phyloP scores from a whole-genome alignment of 2,888 invertebrate species.

The Heliconius erato region DNA sequence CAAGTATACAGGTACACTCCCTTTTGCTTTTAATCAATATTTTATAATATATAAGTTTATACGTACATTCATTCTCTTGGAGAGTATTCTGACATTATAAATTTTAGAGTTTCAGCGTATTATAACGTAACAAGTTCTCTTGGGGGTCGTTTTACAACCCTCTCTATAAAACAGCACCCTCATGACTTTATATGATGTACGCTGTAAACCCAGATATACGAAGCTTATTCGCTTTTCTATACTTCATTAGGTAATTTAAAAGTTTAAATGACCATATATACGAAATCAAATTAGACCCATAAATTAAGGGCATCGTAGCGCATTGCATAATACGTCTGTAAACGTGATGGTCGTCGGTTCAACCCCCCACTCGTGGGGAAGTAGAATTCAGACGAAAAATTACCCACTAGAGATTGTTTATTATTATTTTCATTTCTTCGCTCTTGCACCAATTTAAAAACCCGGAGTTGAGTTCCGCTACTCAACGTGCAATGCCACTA shows the following conservation, averaged over 20 bases:
- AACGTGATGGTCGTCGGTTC: neutral
- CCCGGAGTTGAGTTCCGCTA: no score
- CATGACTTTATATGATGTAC: slow-evolving; percentile 16
- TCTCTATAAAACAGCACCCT: slow-evolving; percentile 21
- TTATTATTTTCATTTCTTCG: no score
- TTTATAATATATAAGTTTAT: neutral
- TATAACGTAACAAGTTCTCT: slow-evolving; percentile 13
- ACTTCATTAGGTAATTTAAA: slow-evolving; percentile 3
- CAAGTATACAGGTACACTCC: neutral
- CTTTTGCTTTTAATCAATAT: neutral
- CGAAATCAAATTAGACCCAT: neutral
- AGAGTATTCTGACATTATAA: slow-evolving; percentile 1
- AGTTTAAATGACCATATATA: neutral
- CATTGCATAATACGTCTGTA: neutral
- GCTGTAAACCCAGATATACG: neutral
- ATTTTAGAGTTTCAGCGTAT: slow-evolving; percentile 9
- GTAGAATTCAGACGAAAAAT: no score
- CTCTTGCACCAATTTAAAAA: no score
- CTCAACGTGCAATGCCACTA: no score
- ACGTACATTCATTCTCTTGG: neutral
- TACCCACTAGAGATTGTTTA: no score
- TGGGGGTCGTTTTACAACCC: slow-evolving; percentile 21
- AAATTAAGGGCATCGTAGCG: neutral
- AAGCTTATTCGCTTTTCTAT: slow-evolving; percentile 5
- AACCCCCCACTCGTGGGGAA: neutral